These are phyloP conservation scores for Coreoperca whiteheadi DNA, from an alignment of 2,113 vertebrate species.

Conservation along the genomic window DNA sequence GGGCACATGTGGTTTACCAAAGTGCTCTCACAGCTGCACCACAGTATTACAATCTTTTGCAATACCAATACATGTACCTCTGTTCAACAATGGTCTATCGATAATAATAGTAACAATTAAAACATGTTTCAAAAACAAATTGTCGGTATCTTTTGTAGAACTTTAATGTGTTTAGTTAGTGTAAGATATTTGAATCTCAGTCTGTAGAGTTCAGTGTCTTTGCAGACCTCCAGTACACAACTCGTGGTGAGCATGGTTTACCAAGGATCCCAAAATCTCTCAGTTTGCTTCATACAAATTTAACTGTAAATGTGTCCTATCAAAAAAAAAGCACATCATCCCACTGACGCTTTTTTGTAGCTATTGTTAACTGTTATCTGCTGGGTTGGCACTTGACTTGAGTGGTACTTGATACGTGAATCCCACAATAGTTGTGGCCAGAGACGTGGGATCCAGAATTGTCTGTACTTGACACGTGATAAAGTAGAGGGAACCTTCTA, in stretches of 20 bases:
- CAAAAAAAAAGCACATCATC: not conserved
- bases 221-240: not conserved
- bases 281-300: not conserved
- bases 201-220: not conserved
- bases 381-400: conserved; percentile 22
- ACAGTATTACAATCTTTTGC: conserved; percentile 69
- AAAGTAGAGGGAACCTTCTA: not conserved
- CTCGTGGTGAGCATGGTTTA: not conserved
- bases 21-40: conserved; percentile 77
- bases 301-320: not conserved
- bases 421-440: conserved; percentile 2
- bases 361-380: conserved; percentile 30
- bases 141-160: conserved; percentile 12
- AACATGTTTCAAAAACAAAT: conserved; percentile 58
- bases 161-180: not conserved
- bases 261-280: not conserved
- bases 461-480: conserved; percentile 5
- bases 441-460: not conserved
- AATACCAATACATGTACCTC: conserved; percentile 81
- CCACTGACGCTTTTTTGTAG: not conserved
- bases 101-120: conserved; percentile 71
- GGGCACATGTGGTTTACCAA: conserved; percentile 69
- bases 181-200: not conserved
- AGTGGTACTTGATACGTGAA: conserved; percentile 20
- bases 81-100: conserved; percentile 76